phyloP scores from a whole-genome alignment of 2,113 vertebrate species.

The Coregonus clupeaformis region DNA sequence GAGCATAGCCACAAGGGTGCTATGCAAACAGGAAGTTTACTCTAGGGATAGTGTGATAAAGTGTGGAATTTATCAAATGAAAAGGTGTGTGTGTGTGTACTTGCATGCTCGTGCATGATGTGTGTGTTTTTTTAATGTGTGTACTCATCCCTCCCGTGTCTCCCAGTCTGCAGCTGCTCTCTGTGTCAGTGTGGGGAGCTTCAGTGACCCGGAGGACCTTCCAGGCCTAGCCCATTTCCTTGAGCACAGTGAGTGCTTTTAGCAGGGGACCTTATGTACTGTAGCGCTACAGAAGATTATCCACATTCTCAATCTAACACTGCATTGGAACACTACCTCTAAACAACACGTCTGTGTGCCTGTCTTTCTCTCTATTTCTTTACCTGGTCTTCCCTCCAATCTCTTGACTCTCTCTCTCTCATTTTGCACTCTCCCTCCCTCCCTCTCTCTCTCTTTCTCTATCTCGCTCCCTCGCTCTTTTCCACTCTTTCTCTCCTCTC shows the following conservation, averaged over 20 bases:
- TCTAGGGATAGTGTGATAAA: no score
- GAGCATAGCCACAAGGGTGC: no score
- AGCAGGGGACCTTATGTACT: not conserved
- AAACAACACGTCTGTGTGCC: not conserved
- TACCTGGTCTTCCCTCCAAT: not conserved
- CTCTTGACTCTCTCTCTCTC: not conserved
- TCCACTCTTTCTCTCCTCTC: not conserved
- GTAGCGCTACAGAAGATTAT: no score
- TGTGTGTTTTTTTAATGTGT: not conserved
- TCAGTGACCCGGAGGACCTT: conserved; percentile 93
- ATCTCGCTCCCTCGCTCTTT: not conserved
- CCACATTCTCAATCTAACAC: not conserved
- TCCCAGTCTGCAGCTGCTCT: conserved; percentile 92
- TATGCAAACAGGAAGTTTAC: no score
- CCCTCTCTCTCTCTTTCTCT: not conserved
- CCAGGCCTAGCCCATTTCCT: conserved; percentile 97
- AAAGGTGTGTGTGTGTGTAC: not conserved
- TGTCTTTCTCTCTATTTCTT: not conserved
- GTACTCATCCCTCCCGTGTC: conserved; percentile 35
- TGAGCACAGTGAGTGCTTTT: conserved; percentile 88
- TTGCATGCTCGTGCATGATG: not conserved
- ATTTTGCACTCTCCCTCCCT: not conserved
- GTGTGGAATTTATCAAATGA: no score
- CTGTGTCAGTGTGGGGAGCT: conserved; percentile 91
- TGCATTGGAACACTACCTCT: not conserved